Conservation (phyloP, 2,888 invertebrate species). For the Chrysodeixis includens region DNA sequence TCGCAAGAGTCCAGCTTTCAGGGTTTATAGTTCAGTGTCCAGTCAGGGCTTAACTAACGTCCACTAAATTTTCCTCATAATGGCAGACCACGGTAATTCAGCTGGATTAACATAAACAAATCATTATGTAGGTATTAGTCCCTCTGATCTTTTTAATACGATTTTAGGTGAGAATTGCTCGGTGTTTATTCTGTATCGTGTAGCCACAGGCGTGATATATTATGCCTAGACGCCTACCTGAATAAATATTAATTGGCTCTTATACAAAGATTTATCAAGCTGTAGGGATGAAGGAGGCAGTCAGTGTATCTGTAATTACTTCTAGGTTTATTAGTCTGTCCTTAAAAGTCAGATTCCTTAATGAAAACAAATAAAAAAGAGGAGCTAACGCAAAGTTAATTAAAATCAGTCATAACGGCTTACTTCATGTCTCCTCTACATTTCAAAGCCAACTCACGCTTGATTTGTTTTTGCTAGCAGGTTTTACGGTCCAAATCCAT, state of each 20-base stretch:
- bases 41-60: neutral
- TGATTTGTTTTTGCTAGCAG: neutral
- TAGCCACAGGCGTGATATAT: neutral
- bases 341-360: no score
- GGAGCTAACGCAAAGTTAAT: neutral
- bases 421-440: neutral
- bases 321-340: no score
- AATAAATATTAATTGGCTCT: neutral
- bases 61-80: conserved; percentile 1
- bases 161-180: neutral
- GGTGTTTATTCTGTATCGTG: neutral
- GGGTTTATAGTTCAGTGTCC: no score
- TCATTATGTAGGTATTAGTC: neutral
- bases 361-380: no score
- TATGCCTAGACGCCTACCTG: no score
- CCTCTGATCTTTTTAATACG: neutral
- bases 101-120: neutral
- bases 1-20: no score
- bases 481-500: neutral
- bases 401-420: neutral
- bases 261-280: no score
- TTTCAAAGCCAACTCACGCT: neutral
- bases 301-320: no score
- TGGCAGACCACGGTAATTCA: neutral
- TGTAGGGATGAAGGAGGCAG: no score